phyloP scores from a whole-genome alignment of 2,797 vertebrate species.

The Myotis vivesi region DNA sequence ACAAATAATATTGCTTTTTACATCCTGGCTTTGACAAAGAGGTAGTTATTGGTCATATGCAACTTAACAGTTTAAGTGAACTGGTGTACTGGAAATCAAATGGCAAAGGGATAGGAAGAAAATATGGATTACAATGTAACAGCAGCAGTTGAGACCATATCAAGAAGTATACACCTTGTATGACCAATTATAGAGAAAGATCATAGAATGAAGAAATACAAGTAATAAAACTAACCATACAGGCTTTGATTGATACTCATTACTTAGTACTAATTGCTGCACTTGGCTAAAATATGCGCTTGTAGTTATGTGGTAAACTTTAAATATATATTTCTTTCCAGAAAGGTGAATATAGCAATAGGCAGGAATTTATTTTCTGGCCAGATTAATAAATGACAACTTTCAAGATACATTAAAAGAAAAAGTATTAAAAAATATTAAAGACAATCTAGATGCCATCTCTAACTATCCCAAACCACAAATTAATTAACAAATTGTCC shows the following conservation, averaged over 20 bases:
- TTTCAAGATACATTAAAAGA: constrained; percentile 36
- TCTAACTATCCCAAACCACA: background rate
- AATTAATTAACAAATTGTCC: background rate
- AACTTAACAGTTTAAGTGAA: background rate
- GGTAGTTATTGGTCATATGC: background rate
- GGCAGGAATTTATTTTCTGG: background rate
- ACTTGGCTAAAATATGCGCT: constrained; percentile 41
- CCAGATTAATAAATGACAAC: constrained; percentile 39
- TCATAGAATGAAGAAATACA: background rate
- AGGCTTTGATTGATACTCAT: background rate
- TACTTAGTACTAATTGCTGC: background rate
- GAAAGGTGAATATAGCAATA: background rate
- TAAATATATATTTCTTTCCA: constrained; percentile 6
- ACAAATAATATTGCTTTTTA: background rate
- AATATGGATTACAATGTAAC: background rate
- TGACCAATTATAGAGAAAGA: background rate
- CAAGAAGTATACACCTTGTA: background rate
- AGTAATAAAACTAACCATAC: background rate
- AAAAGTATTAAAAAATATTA: background rate
- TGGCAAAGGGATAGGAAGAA: background rate
- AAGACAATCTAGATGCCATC: background rate
- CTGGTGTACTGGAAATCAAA: background rate
- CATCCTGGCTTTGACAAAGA: background rate
- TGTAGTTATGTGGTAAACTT: background rate
- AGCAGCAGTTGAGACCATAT: background rate